phyloP scores from a whole-genome alignment of 2,888 invertebrate genomes.

The Artemia sinica region DNA sequence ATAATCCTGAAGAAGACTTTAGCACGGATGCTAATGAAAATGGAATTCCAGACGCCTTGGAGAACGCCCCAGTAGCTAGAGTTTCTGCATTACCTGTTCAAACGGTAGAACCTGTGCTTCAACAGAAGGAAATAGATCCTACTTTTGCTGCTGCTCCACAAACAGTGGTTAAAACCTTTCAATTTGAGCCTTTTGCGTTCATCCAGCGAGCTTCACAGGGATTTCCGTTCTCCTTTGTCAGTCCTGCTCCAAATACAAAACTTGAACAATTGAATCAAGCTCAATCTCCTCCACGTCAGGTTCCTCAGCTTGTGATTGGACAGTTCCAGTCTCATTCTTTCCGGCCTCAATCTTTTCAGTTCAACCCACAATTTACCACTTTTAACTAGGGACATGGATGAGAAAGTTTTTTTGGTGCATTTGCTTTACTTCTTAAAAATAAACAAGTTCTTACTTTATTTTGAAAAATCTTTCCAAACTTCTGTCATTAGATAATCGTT shows the following conservation, averaged over 20 bases:
- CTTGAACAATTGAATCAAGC: neutral
- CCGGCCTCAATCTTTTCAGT: neutral
- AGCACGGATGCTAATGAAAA: slow-evolving; percentile 21
- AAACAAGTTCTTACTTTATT: no score
- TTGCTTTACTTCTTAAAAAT: no score
- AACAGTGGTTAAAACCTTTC: neutral
- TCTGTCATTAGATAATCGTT: no score
- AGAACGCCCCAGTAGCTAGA: neutral
- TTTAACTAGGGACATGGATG: no score
- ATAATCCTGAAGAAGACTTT: slow-evolving; percentile 18
- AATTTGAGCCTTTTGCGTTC: neutral
- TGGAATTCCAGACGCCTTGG: slow-evolving; percentile 19
- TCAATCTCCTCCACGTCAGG: neutral
- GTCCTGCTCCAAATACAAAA: neutral
- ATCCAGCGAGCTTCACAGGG: slow-evolving; percentile 9
- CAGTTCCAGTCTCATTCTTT: neutral
- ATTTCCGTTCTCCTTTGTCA: neutral
- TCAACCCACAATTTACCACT: no score
- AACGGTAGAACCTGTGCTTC: neutral
- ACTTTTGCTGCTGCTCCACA: neutral
- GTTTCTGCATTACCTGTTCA: neutral
- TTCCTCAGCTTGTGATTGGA: no score
- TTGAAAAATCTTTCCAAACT: no score
- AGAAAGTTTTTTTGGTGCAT: no score
- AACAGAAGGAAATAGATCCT: no score